Percentiles rank a stretch among this genome's conserved stretches.
Conservation (phyloP, 2,888 invertebrate species). For the Diaprepes abbreviatus region DNA sequence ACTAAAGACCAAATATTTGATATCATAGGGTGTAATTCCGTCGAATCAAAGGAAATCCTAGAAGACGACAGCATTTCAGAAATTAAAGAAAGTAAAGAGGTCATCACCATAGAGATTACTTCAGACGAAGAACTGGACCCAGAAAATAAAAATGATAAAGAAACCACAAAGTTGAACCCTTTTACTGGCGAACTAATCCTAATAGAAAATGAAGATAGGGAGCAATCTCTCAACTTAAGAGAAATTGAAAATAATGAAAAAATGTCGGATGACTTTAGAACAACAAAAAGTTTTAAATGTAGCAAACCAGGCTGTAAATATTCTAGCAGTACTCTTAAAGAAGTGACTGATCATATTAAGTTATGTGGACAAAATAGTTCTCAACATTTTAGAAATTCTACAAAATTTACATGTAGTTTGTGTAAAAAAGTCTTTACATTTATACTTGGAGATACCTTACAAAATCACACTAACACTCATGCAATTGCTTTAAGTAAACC, state of each 20-base stretch:
- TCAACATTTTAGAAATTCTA: background rate
- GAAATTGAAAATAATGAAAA: background rate
- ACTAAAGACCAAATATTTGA: slow-evolving; percentile 1
- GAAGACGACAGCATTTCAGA: background rate
- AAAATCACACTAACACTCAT: slow-evolving; percentile 16
- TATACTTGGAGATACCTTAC: background rate
- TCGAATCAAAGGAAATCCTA: background rate
- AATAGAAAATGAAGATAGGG: background rate
- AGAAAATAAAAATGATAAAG: background rate
- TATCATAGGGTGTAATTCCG: background rate
- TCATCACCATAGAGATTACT: slow-evolving; percentile 3
- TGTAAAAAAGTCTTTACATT: background rate
- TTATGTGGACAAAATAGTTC: background rate
- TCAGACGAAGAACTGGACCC: background rate
- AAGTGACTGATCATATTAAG: background rate
- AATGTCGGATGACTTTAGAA: background rate
- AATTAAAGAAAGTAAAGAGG: slow-evolving; percentile 11
- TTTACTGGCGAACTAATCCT: background rate
- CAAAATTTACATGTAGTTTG: slow-evolving; percentile 7
- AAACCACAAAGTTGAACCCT: background rate
- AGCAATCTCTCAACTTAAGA: background rate
- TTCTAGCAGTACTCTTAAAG: background rate
- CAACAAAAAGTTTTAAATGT: background rate
- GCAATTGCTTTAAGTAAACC: background rate
- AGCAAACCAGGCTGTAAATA: background rate